phyloP scores from a whole-genome alignment of 2,113 vertebrate species.

The Eclectus roratus region DNA sequence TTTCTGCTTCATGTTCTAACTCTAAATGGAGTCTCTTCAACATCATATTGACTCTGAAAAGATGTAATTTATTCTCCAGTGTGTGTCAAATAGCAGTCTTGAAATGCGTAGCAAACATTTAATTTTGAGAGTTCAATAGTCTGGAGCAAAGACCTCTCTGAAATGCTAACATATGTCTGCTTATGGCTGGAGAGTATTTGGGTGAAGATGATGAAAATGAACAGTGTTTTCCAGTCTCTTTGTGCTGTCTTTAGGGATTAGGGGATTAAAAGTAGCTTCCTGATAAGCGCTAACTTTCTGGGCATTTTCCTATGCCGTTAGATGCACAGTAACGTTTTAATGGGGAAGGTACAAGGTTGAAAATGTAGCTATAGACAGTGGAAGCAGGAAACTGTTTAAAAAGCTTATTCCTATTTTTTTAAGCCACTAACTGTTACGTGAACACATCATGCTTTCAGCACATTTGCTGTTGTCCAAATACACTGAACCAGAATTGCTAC shows the following conservation, averaged over 20 bases:
- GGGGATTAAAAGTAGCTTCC: not conserved
- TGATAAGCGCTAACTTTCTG: not conserved
- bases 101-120: not conserved
- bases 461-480: not conserved
- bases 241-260: not conserved
- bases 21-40: not conserved
- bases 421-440: not conserved
- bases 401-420: not conserved
- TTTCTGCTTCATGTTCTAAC: not conserved
- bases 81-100: not conserved
- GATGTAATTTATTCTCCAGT: not conserved
- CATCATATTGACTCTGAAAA: not conserved
- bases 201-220: not conserved
- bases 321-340: not conserved
- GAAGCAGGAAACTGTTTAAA: not conserved
- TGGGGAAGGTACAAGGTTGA: not conserved
- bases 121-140: not conserved
- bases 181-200: not conserved
- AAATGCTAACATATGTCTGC: fast-evolving
- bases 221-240: fast-evolving
- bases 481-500: not conserved
- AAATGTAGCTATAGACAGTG: not conserved
- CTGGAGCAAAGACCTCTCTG: not conserved
- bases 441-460: fast-evolving
- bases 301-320: not conserved